Percentiles rank a stretch among this genome's conserved stretches.
Conservation (phyloP, 2,113 vertebrate species). For the Bubo scandiacus region DNA sequence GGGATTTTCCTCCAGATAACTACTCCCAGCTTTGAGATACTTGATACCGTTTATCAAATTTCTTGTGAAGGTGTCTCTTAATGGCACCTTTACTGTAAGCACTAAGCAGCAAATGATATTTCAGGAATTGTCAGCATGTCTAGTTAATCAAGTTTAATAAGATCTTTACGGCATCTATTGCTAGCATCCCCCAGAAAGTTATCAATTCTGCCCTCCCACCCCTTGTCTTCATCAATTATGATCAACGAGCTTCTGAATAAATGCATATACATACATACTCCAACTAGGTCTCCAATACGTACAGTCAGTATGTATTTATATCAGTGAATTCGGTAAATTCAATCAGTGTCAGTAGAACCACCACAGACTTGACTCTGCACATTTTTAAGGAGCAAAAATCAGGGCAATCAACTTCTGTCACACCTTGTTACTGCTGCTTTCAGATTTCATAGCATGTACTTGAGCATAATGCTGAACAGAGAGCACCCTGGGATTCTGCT, state of each 20-base stretch:
- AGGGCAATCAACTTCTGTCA: constrained; percentile 61
- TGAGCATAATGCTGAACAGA: neutral
- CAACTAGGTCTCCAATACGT: neutral
- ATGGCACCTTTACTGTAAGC: neutral
- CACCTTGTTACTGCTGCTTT: constrained; percentile 52
- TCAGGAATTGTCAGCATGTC: neutral
- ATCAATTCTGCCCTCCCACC: constrained; percentile 50
- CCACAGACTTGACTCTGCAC: constrained; percentile 53
- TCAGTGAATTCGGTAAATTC: constrained; percentile 19
- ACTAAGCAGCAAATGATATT: neutral
- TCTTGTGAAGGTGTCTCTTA: neutral
- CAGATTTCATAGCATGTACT: neutral
- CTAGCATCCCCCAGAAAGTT: constrained; percentile 22
- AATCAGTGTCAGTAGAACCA: constrained; percentile 39
- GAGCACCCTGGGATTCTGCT: neutral
- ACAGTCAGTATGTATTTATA: constrained; percentile 23
- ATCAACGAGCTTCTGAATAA: constrained; percentile 42
- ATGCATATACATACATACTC: neutral
- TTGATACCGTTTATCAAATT: neutral
- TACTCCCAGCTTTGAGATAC: neutral
- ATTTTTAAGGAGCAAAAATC: constrained; percentile 52
- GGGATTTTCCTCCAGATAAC: neutral
- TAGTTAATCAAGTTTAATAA: constrained; percentile 35
- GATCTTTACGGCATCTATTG: neutral
- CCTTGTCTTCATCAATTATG: constrained; percentile 25